Conservation (phyloP, 2,797 vertebrate genomes). For the Xerus rutilus region DNA sequence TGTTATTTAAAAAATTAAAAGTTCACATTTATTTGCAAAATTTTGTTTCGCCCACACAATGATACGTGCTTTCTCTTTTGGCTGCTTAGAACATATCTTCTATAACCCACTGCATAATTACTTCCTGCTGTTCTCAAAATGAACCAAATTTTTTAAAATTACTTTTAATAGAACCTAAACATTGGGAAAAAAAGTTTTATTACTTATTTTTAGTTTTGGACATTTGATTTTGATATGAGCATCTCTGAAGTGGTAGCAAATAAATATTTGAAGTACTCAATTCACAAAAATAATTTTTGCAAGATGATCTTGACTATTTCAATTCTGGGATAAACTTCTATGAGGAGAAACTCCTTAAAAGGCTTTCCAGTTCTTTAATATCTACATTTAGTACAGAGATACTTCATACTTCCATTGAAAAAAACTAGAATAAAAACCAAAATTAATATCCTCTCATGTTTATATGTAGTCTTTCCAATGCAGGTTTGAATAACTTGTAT, state of each 20-base stretch:
- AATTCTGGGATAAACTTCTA: neutral
- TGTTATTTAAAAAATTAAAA: conserved; percentile 2
- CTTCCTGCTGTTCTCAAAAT: conserved; percentile 77
- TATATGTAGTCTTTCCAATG: neutral
- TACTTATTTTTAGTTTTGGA: conserved; percentile 78
- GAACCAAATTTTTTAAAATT: conserved; percentile 75
- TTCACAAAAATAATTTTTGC: conserved; percentile 60
- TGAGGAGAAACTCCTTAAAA: neutral
- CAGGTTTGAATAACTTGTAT: conserved; percentile 38
- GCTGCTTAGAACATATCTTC: conserved; percentile 67
- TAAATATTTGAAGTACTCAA: conserved; percentile 59
- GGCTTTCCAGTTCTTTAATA: neutral
- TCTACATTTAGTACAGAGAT: neutral
- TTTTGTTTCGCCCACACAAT: conserved; percentile 45
- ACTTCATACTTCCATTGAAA: conserved; percentile 14
- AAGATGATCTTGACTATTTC: neutral
- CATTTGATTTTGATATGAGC: conserved; percentile 59
- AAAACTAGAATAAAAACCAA: neutral
- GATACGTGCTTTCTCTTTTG: conserved; percentile 62
- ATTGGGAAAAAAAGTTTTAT: conserved; percentile 60
- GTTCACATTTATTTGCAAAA: conserved; percentile 23
- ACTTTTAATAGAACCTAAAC: conserved; percentile 61
- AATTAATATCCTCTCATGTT: neutral
- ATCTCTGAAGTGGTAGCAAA: conserved; percentile 74
- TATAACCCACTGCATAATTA: conserved; percentile 78